A percentile compares a stretch with the other conserved stretches of the same genome.
Conservation (phyloP, 2,888 invertebrate species). For the Oligia latruncula region DNA sequence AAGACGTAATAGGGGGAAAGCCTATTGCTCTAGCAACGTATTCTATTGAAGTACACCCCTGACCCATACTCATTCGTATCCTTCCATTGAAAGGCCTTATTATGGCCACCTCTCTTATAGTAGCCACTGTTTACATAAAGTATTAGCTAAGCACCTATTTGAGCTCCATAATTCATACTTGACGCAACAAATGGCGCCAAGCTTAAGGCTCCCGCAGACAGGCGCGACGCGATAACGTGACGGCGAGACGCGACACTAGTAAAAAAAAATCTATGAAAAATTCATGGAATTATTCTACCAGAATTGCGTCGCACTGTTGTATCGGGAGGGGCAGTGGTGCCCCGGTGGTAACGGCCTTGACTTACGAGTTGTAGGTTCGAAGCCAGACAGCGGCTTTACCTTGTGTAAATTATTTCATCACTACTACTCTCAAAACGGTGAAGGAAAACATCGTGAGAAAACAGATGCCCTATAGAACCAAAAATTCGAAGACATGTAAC, state of each 20-base stretch:
- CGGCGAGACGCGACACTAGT: background rate
- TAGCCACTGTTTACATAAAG: slow-evolving; percentile 1
- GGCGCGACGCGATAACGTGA: background rate
- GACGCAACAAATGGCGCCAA: slow-evolving; percentile 32
- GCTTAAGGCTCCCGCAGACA: background rate
- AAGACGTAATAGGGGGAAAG: too few species aligned
- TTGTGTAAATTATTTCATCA: background rate
- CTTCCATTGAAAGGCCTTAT: too few species aligned
- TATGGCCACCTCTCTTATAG: background rate
- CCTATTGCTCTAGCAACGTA: too few species aligned
- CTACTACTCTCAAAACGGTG: background rate
- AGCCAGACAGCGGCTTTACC: too few species aligned
- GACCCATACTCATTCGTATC: too few species aligned
- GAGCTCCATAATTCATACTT: slow-evolving; percentile 30
- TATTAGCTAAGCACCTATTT: background rate
- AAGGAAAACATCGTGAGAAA: background rate
- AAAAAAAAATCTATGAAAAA: background rate
- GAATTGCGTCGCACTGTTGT: background rate
- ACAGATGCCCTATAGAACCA: background rate
- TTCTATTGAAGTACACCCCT: too few species aligned
- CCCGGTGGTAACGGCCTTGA: too few species aligned
- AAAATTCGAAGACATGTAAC: background rate
- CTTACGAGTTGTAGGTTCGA: background rate
- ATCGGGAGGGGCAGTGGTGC: too few species aligned
- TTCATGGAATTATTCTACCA: background rate